Conservation (phyloP, 53 echinoderm and acorn worm genomes). For the Stichopus horrens region DNA sequence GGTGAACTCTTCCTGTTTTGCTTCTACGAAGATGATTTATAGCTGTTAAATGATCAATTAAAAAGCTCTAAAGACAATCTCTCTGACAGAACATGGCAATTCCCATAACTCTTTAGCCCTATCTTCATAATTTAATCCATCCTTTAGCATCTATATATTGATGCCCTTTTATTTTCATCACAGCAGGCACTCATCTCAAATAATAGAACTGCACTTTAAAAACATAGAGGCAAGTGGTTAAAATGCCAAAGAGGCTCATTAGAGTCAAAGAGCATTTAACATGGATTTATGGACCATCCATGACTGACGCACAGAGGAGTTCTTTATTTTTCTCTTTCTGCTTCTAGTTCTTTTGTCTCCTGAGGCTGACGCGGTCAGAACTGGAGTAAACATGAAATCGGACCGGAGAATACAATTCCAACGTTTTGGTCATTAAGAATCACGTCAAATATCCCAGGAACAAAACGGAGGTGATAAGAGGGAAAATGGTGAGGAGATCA, state of each 20-base stretch:
- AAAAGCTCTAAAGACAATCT: not conserved
- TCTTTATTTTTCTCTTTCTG: not conserved
- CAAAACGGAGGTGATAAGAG: too few species aligned
- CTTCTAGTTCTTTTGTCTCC: not conserved
- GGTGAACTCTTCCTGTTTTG: not conserved
- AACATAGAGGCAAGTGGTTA: not conserved
- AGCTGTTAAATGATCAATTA: too few species aligned
- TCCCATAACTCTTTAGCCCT: not conserved
- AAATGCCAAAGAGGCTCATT: not conserved
- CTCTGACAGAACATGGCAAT: not conserved
- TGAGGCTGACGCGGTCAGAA: not conserved
- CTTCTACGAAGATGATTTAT: too few species aligned
- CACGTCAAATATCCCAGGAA: too few species aligned
- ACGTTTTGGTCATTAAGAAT: too few species aligned
- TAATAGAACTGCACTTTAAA: constrained; percentile 11
- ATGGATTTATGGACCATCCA: not conserved
- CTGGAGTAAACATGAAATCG: not conserved
- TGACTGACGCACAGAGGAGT: not conserved
- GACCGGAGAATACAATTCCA: not conserved
- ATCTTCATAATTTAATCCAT: not conserved
- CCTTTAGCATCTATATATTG: not conserved
- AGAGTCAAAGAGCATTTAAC: not conserved
- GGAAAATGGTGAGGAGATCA: too few species aligned
- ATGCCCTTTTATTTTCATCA: not conserved
- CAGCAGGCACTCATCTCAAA: not conserved